These are phyloP conservation scores for Oreochromis niloticus DNA, from an alignment of 2,113 vertebrate genomes.

Conservation along the genomic window DNA sequence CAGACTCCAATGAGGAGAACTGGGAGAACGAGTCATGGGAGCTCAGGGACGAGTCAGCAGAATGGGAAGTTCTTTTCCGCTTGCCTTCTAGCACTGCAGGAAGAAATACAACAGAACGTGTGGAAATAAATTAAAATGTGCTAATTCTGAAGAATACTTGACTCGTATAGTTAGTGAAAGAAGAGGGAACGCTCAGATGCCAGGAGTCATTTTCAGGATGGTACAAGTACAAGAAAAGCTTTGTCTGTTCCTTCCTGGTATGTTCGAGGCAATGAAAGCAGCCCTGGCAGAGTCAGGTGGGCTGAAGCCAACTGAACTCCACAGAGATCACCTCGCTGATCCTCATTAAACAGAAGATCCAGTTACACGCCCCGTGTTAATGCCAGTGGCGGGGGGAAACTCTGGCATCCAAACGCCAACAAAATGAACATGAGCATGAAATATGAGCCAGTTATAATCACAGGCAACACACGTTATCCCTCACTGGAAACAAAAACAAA, in stretches of 20 bases:
- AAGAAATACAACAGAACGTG: not conserved
- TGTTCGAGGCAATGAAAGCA: not conserved
- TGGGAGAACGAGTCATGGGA: conserved; percentile 69
- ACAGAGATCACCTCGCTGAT: conserved; percentile 33
- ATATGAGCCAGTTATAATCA: not conserved
- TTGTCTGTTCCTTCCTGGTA: not conserved
- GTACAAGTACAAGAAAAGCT: conserved; percentile 4
- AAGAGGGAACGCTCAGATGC: not conserved
- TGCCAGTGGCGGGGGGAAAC: not conserved
- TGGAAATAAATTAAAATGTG: not conserved
- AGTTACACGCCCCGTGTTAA: conserved; percentile 20
- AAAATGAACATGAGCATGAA: not conserved
- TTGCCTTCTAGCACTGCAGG: conserved; percentile 82
- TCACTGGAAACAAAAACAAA: not conserved
- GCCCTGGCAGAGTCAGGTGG: not conserved
- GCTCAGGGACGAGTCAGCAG: conserved; percentile 76
- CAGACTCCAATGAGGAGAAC: conserved; percentile 76
- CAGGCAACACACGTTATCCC: not conserved
- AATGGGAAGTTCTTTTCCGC: conserved; percentile 77
- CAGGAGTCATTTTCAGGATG: not conserved
- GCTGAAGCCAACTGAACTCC: conserved; percentile 27
- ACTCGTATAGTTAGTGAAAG: not conserved
- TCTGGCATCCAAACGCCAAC: conserved; percentile 30
- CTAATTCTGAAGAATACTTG: not conserved
- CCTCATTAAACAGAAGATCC: conserved; percentile 44